Base-by-base conservation (phyloP, 2,113 vertebrate genomes). In the Fregata magnificens region DNA sequence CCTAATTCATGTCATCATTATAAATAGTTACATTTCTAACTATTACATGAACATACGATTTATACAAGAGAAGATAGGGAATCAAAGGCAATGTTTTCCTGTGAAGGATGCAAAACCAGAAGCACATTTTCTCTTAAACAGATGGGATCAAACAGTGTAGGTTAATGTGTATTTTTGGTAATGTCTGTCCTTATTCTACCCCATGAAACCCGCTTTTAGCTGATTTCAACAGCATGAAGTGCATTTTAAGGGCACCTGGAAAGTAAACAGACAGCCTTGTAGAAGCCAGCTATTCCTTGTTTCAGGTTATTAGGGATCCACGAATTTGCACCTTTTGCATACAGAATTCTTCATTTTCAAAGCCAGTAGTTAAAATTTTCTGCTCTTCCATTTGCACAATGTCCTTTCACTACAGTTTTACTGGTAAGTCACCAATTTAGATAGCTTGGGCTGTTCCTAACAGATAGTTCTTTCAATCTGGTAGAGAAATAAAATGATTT, bases 131-230 rank as follows among this genome's bases (percentile, higher is more conserved):
- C 67, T 92, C 42, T 71, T 67, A 93, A 97, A 63, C 82, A 96
- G 90, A 86, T 96, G 88, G 90, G 56, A 92, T 91, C 72, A 84
- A 94, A 86, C 71, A 52, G 63, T 86, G 72, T 93, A 95, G 92
- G 86, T 95, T 92, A 93, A 92, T 69, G 65, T 62, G 42, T 95
- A 90, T 94, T 92, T 95, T 95, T 65, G 47, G 80, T 86, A 86
- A 91, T 19, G 25, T 40, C 40, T 95, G 65, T 97, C 80, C 86
- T 95, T 91, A 84, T 89, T 84, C 62, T 92, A 86, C 88, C 47
- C 40, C 19, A 22, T 82, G 86, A 38, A 90, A 83, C 56, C 32
- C 38, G 67, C 56, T 50, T 86, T 63, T 71, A 71, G 47, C 36
- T 81, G 47, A 86, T 88, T 88, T 92, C 21, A 84, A 7, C 36